Evolutionary conservation across 1,140 invertebrate species (phyloP), one percentile per base, ranked within the genome.

Genomic region (Lamellibrachia luymesi): DNA sequence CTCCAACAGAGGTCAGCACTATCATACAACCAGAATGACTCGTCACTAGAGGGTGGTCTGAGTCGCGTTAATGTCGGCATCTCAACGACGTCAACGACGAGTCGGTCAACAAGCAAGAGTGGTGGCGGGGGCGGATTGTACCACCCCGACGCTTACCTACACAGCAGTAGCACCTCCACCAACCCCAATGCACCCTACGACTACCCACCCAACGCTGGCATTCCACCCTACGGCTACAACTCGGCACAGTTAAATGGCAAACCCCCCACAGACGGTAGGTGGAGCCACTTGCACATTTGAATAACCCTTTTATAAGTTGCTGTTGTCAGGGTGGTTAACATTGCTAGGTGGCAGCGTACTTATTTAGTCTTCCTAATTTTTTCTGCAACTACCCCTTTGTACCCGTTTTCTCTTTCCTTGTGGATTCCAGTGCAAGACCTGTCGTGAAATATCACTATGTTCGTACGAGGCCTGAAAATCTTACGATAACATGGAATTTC

Each of bases 121-220:
- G 64, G 98, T 96, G 94, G 95, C 38, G 95, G 98, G 96, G 94
- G 95, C 38, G 95, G 94, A 6, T 98, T 98, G 10, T 99, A 99
- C 95, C 97, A 97, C 96, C 97, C 96, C 93, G 95, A 96, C 92
- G 95, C 95, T 92, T 96, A 95, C 93, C 94, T 94, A 51, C 94
- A 95, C 92, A 95, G 95, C 17, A 95, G 95, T n/a, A 95, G 95
- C 2, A 94, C 94, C 1, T 94, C 95, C 8, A 95, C 95, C 27
- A 95, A 96, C 92, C 93, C 94, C 51, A 94, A 95, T 22, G 94
- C 95, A 22, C 92, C 80, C 8, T 93, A 94, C 49, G 90, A 94
- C 13, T 94, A 94, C 91, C 94, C 94, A 13, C 93, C 94, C 64
- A 95, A 95, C 52, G 94, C 94, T 2, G 94, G 94, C 27, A 93